phyloP scores from a whole-genome alignment of 1,140 invertebrate species.

The Tetragnatha versicolor region DNA sequence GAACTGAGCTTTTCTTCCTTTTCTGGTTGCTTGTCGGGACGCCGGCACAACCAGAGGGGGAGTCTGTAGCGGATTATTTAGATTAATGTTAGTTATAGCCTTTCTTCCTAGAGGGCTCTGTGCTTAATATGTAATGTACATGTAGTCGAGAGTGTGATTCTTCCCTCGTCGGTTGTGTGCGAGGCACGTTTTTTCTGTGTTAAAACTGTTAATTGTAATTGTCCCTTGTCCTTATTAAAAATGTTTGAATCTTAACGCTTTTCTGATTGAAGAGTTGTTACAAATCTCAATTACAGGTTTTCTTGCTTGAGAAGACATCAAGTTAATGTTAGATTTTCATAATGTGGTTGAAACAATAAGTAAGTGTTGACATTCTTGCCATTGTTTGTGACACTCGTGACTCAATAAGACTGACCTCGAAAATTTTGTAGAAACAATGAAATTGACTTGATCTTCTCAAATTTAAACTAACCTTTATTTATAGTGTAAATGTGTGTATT shows the following conservation, averaged over 20 bases:
- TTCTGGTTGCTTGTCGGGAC: too few species aligned
- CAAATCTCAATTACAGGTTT: background rate
- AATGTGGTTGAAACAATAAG: constrained; percentile 2
- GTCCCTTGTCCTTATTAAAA: background rate
- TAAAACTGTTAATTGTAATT: background rate
- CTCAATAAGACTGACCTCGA: constrained; percentile 18
- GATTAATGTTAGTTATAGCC: too few species aligned
- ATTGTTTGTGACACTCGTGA: constrained; percentile 9
- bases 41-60: too few species aligned
- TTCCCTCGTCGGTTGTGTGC: too few species aligned
- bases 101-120: too few species aligned
- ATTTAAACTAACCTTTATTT: background rate
- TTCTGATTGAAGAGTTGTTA: background rate
- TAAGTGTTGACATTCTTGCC: constrained; percentile 3
- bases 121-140: too few species aligned
- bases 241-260: background rate
- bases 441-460: constrained; percentile 12
- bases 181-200: too few species aligned
- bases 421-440: constrained; percentile 16
- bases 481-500: background rate
- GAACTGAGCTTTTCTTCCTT: too few species aligned
- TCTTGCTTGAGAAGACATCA: background rate
- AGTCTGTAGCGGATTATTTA: too few species aligned
- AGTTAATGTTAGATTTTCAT: background rate
- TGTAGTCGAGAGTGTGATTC: too few species aligned